phyloP scores from a whole-genome alignment of 2,888 invertebrate species.

The Morpho helenor region DNA sequence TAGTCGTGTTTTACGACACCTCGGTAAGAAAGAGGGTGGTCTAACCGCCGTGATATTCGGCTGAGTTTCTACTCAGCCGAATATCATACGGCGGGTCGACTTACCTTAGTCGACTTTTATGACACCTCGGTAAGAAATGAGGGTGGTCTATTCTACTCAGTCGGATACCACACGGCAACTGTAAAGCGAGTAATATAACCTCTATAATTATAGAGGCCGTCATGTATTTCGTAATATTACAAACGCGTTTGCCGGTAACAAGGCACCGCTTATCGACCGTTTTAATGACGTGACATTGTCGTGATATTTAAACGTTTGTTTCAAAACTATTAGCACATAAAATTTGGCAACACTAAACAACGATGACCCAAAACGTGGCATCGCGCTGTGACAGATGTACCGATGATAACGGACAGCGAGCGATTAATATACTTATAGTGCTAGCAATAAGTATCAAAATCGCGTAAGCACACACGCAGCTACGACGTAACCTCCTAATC shows the following conservation, averaged over 20 bases:
- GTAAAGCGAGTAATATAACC: neutral
- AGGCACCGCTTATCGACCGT: neutral
- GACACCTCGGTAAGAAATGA: too few relatives aligned
- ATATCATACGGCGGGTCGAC: too few relatives aligned
- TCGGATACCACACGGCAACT: too few relatives aligned
- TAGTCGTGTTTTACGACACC: too few relatives aligned
- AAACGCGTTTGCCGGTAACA: neutral
- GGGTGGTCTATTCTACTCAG: too few relatives aligned
- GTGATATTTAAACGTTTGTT: slow-evolving; percentile 12
- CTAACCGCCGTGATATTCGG: too few relatives aligned
- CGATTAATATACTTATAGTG: neutral
- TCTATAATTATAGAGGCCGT: neutral
- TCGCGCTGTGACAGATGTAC: slow-evolving; percentile 21
- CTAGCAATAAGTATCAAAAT: slow-evolving; percentile 6
- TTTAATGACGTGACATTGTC: neutral
- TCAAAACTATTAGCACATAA: slow-evolving; percentile 21
- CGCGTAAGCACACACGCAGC: neutral
- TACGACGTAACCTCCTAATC: slow-evolving; percentile 22
- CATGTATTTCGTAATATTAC: neutral
- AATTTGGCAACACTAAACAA: slow-evolving; percentile 26
- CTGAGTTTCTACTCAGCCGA: too few relatives aligned
- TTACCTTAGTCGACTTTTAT: too few relatives aligned
- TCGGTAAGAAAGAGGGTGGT: too few relatives aligned
- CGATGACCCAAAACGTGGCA: slow-evolving; percentile 27
- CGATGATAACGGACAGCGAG: slow-evolving; percentile 8